These are phyloP conservation scores for Plestiodon gilberti DNA, from an alignment of 2,113 vertebrate species.

Conservation along the genomic window DNA sequence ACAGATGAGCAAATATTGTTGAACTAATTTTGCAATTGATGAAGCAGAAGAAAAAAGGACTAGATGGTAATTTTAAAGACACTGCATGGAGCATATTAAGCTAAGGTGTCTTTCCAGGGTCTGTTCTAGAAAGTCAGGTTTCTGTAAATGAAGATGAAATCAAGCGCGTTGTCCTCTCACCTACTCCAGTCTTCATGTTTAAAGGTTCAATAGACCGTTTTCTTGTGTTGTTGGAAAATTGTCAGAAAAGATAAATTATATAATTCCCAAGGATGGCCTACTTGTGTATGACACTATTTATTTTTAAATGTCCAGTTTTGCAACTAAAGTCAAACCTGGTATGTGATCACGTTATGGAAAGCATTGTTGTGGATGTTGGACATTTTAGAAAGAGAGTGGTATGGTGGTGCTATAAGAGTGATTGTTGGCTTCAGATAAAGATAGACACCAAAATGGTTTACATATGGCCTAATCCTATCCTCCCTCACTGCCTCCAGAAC, in stretches of 20 bases:
- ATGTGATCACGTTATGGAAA: not conserved
- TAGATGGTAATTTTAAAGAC: not conserved
- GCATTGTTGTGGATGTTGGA: not conserved
- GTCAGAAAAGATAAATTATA: not conserved
- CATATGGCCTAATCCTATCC: no score
- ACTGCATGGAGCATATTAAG: not conserved
- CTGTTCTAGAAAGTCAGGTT: no score
- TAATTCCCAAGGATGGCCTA: not conserved
- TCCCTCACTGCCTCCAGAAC: no score
- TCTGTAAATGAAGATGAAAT: no score
- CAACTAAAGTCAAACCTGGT: not conserved
- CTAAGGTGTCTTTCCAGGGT: not conserved
- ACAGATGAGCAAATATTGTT: not conserved
- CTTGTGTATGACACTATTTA: not conserved
- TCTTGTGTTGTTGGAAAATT: not conserved
- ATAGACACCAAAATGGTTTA: not conserved
- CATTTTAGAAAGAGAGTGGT: not conserved
- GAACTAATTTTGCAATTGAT: not conserved
- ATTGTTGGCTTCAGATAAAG: not conserved
- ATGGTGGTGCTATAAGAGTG: not conserved
- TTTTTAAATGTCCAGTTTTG: not conserved
- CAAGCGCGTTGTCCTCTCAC: not conserved
- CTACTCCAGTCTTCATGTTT: no score
- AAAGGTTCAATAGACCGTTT: not conserved
- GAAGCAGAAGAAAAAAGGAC: not conserved